These are phyloP conservation scores for Anas georgica DNA, from an alignment of 2,797 vertebrate genomes.

Conservation along the genomic window DNA sequence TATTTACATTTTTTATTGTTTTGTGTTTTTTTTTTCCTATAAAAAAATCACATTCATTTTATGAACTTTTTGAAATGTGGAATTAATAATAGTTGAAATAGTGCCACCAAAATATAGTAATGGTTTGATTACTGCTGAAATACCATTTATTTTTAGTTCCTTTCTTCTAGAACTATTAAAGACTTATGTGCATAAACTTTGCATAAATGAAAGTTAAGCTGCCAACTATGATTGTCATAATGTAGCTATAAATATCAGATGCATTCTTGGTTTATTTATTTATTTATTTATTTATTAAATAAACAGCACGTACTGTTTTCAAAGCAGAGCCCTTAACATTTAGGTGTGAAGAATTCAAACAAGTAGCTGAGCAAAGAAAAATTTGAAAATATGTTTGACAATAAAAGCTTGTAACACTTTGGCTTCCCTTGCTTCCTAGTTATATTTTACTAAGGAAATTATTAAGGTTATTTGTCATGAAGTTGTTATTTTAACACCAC, in stretches of 20 bases:
- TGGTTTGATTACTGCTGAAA: constrained; percentile 6
- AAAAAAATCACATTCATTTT: background rate
- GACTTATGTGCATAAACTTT: constrained; percentile 10
- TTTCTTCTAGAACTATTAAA: constrained; percentile 22
- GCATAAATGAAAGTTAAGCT: constrained; percentile 44
- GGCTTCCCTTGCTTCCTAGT: background rate
- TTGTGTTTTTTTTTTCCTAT: background rate
- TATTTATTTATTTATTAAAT: background rate
- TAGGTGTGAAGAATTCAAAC: background rate
- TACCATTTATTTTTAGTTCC: constrained; percentile 38
- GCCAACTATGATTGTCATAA: constrained; percentile 8
- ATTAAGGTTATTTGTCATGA: background rate
- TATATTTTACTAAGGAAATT: background rate
- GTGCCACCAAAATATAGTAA: background rate
- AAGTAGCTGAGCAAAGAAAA: background rate
- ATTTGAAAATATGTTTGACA: background rate
- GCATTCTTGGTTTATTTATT: background rate
- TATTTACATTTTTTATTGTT: background rate
- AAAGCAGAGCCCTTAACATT: background rate
- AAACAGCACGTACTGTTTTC: background rate
- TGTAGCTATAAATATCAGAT: constrained; percentile 8
- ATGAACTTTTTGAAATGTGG: background rate
- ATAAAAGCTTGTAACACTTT: background rate
- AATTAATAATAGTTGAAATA: constrained; percentile 13
- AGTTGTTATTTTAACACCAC: background rate